These are phyloP conservation scores for Caenorhabditis uteleia DNA, from an alignment of 2,888 invertebrate species.

Conservation along the genomic window DNA sequence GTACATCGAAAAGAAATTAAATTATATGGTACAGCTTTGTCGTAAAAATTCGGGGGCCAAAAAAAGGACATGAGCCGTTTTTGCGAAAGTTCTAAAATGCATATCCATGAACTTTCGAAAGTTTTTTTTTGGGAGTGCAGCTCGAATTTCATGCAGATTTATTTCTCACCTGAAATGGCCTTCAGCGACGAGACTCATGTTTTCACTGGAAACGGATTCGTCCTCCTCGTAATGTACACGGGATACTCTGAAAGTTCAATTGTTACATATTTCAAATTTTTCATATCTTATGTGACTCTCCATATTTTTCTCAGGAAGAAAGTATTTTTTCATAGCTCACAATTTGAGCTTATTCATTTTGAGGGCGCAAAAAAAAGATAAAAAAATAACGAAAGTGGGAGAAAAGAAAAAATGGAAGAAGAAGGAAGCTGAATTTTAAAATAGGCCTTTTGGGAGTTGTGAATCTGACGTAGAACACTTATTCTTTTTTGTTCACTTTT, in stretches of 20 bases:
- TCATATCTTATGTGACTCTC: not conserved
- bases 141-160: not conserved
- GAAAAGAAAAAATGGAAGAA: not conserved
- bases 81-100: too few species aligned
- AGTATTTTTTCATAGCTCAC: too few species aligned
- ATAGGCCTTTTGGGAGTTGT: not conserved
- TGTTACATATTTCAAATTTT: not conserved
- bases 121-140: too few species aligned
- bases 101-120: too few species aligned
- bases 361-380: not conserved
- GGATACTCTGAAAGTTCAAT: conserved; percentile 31
- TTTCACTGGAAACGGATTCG: conserved; percentile 15
- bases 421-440: not conserved
- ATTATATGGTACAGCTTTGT: too few species aligned
- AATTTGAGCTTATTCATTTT: not conserved
- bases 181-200: conserved; percentile 42
- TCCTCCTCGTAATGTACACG: conserved; percentile 38
- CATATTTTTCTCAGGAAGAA: not conserved
- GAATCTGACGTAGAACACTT: not conserved
- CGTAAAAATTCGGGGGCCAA: too few species aligned
- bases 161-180: conserved; percentile 42
- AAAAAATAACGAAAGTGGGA: not conserved
- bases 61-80: too few species aligned
- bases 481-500: not conserved
- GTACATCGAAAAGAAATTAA: too few species aligned